phyloP scores from a whole-genome alignment of 2,797 vertebrate species.

The Pseudochirops cupreus region DNA sequence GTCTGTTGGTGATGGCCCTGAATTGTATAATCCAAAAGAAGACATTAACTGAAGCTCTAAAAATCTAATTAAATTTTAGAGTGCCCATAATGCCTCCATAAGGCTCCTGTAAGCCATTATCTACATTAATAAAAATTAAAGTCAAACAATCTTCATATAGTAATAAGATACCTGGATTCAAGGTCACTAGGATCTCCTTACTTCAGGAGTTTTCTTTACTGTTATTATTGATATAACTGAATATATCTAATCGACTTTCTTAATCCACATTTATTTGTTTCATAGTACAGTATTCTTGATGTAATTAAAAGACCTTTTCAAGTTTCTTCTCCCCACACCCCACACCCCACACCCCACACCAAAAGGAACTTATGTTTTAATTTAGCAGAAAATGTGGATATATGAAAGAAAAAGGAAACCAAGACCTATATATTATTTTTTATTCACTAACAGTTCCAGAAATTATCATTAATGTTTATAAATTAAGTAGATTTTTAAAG shows the following conservation, averaged over 20 bases:
- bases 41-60: constrained; percentile 84
- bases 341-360: constrained; percentile 6
- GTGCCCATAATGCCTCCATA: constrained; percentile 83
- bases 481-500: background rate
- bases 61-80: constrained; percentile 89
- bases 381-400: background rate
- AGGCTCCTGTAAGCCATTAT: constrained; percentile 86
- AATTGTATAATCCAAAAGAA: constrained; percentile 84
- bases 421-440: background rate
- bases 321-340: background rate
- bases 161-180: constrained; percentile 80
- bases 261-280: constrained; percentile 52
- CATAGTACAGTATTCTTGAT: constrained; percentile 53
- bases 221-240: constrained; percentile 74
- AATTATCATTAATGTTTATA: background rate
- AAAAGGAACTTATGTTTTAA: constrained; percentile 17
- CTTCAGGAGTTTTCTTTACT: constrained; percentile 66
- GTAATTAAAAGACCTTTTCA: constrained; percentile 25
- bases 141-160: constrained; percentile 79
- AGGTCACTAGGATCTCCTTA: constrained; percentile 83
- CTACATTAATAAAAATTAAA: constrained; percentile 88
- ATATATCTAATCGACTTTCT: constrained; percentile 73
- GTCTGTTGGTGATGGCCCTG: constrained; percentile 77
- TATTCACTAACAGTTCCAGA: background rate
- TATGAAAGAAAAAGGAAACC: constrained; percentile 47